Conservation (phyloP, 2,888 invertebrate species). For the Chromoteleia sp. region DNA sequence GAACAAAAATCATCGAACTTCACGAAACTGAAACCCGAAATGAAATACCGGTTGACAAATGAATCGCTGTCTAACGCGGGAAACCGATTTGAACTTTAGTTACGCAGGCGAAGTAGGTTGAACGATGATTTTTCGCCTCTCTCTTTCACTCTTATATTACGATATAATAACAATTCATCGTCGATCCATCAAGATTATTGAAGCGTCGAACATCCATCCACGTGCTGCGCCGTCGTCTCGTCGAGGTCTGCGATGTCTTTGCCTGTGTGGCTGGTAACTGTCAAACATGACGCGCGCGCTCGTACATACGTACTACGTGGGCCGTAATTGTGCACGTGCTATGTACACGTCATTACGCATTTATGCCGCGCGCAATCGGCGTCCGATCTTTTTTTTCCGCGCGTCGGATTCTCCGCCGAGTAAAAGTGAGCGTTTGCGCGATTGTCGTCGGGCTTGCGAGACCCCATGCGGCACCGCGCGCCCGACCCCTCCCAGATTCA, state of each 20-base stretch:
- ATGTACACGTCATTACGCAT: conserved; percentile 70
- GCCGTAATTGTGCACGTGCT: conserved; percentile 70
- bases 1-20: no score
- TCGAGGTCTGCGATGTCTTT: conserved; percentile 60
- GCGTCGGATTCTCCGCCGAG: conserved; percentile 63
- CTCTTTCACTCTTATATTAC: conserved; percentile 55
- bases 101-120: conserved; percentile 23
- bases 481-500: conserved; percentile 71
- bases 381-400: conserved; percentile 50
- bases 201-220: conserved; percentile 67
- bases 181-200: conserved; percentile 75
- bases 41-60: no score
- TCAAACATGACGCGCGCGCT: conserved; percentile 66
- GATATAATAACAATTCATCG: conserved; percentile 67
- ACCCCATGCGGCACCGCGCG: conserved; percentile 52
- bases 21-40: no score
- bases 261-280: conserved; percentile 63
- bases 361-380: conserved; percentile 64
- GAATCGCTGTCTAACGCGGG: not conserved
- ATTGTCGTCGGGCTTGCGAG: conserved; percentile 61
- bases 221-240: conserved; percentile 62
- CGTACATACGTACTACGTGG: conserved; percentile 53
- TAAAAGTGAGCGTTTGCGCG: conserved; percentile 64
- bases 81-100: conserved; percentile 22
- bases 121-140: conserved; percentile 36